Evolutionary conservation across 2,888 invertebrate genomes (phyloP).

Genomic region (Hirtodrosophila trivittata): DNA sequence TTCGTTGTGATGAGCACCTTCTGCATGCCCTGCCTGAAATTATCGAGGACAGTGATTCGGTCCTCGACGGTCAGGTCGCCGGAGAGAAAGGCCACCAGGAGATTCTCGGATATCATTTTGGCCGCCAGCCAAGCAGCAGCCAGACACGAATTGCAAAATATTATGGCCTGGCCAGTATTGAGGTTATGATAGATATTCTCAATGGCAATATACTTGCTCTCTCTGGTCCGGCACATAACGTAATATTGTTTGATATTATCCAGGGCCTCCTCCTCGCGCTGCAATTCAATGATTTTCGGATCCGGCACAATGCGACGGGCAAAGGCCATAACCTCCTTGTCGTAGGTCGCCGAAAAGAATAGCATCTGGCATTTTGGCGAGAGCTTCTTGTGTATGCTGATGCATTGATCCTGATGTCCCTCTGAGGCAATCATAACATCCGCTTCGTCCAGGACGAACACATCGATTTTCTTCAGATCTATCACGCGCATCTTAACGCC

Average conservation of each 20-base stretch:
- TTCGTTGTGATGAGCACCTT: conserved; percentile 97
- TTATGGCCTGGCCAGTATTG: conserved; percentile 98
- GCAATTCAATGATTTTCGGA: conserved; percentile 93
- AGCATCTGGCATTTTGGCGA: conserved; percentile 93
- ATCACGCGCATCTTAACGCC: conserved; percentile 92
- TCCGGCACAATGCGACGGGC: conserved; percentile 96
- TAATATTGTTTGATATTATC: conserved; percentile 98
- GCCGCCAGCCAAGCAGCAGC: conserved; percentile 94
- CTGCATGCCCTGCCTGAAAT: conserved; percentile 95
- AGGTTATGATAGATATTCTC: conserved; percentile 98
- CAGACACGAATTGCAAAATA: conserved; percentile 96
- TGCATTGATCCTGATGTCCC: conserved; percentile 98
- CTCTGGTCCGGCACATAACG: conserved; percentile 92
- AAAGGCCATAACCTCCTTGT: conserved; percentile 96
- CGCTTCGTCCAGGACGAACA: conserved; percentile 98
- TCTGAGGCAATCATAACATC: conserved; percentile 99
- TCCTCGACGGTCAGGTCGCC: conserved; percentile 97
- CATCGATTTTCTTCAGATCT: conserved; percentile 92
- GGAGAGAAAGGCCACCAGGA: conserved; percentile 95
- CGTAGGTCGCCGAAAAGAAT: conserved; percentile 99
- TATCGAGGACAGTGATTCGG: conserved; percentile 93
- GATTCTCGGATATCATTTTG: conserved; percentile 95
- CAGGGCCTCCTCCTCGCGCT: conserved; percentile 95
- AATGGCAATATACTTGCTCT: conserved; percentile 96
- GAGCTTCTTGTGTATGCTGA: conserved; percentile 91